A percentile compares a stretch with the other conserved stretches of the same genome.
These are phyloP conservation scores for Apotomis capreana DNA, from an alignment of 2,888 invertebrate species.

Conservation along the genomic window DNA sequence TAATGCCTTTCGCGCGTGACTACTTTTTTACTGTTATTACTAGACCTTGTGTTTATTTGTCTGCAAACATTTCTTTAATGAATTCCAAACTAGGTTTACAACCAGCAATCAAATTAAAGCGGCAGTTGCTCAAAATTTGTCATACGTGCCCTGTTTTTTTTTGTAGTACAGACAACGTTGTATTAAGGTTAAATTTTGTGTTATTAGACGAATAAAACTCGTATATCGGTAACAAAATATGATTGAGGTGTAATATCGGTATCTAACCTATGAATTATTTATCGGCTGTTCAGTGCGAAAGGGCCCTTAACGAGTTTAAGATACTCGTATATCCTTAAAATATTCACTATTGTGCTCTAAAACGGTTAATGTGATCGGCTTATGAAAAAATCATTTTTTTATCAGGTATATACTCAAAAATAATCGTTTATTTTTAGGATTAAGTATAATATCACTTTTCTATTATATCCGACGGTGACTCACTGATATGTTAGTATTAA, in stretches of 20 bases:
- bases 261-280: slow-evolving; percentile 63
- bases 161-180: slow-evolving; percentile 42
- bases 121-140: slow-evolving; percentile 39
- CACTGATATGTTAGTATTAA: background rate
- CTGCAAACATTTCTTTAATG: slow-evolving; percentile 38
- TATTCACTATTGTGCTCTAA: slow-evolving; percentile 66
- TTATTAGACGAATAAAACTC: slow-evolving; percentile 47
- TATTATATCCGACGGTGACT: no score
- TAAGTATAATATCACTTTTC: background rate
- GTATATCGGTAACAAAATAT: slow-evolving; percentile 55
- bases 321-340: slow-evolving; percentile 49
- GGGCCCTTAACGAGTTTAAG: slow-evolving; percentile 54
- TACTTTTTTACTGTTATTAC: slow-evolving; percentile 40
- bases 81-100: slow-evolving; percentile 37
- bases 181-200: slow-evolving; percentile 55
- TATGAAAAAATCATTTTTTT: slow-evolving; percentile 5
- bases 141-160: slow-evolving; percentile 35
- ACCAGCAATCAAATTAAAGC: slow-evolving; percentile 38
- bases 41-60: slow-evolving; percentile 40
- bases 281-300: slow-evolving; percentile 51
- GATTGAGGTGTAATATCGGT: slow-evolving; percentile 54
- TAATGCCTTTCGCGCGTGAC: slow-evolving; percentile 39
- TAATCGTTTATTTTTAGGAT: background rate
- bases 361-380: slow-evolving; percentile 53
- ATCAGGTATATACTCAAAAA: background rate